These are phyloP conservation scores for Okapia johnstoni DNA, from an alignment of 2,113 vertebrate genomes.

Conservation along the genomic window DNA sequence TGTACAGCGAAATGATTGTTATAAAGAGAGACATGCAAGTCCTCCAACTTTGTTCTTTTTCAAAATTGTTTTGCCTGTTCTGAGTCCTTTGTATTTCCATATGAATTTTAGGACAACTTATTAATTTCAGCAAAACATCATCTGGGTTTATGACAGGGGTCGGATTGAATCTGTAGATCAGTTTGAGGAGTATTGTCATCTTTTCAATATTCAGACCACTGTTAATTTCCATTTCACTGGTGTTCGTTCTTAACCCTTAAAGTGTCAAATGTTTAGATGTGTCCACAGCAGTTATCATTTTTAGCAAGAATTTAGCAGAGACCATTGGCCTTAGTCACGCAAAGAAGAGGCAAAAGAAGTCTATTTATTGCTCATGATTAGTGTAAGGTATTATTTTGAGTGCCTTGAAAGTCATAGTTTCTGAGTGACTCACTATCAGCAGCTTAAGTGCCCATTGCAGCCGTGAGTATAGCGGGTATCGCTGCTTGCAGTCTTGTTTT, in stretches of 20 bases:
- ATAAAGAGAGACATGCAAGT: neutral
- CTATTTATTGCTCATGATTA: neutral
- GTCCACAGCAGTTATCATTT: neutral
- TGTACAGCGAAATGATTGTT: neutral
- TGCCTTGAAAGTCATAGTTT: neutral
- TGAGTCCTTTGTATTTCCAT: neutral
- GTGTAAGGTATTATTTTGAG: slow-evolving; percentile 2
- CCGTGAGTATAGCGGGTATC: neutral
- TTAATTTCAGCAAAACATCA: neutral
- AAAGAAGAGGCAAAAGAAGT: neutral
- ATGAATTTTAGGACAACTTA: neutral
- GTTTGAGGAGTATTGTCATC: neutral
- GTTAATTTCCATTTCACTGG: neutral
- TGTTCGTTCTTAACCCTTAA: neutral
- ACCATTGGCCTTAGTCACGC: neutral
- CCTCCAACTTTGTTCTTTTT: neutral
- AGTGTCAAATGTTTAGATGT: neutral
- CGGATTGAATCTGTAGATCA: neutral
- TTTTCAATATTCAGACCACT: neutral
- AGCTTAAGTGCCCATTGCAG: neutral
- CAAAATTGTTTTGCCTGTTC: neutral
- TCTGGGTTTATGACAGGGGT: neutral
- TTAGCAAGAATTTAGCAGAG: neutral
- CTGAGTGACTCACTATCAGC: neutral
- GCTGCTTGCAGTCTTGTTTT: neutral